Evolutionary conservation across 2,113 vertebrate species (phyloP), one percentile per base, ranked within the genome.

Genomic region (Thalassoma bifasciatum): DNA sequence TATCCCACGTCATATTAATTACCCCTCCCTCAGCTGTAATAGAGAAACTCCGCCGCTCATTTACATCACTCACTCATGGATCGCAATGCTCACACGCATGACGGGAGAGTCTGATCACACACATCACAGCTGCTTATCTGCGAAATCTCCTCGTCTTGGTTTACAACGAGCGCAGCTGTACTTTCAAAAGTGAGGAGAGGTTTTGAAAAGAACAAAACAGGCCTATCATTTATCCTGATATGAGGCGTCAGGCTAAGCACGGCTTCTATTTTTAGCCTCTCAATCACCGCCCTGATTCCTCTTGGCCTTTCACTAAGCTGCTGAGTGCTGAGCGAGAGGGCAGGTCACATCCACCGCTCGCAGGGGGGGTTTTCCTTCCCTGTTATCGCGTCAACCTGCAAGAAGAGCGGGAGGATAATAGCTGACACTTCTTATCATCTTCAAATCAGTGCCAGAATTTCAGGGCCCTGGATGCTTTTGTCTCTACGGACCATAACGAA

Each of bases 221-320:
- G 74, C 57, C 54, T 66, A 82, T 86, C 76, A 68, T 64, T 89
- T 67, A 86, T 78, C 72, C 49, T 54, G 57, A 86, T 71, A n/a
- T 66, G 65, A 86, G 78, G 72, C 70, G 75, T 75, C 69, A 66
- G 46, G 60, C 79, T 62, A 66, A 67, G 63, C 46, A 30, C 51
- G 81, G 73, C 44, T 61, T 72, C 89, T 93, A 91, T 92, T 83
- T 88, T 88, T 90, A 91, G 86, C 56, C 2, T 72, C 81, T 77
- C 89, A 89, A 89, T 89, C 89, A 86, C 72, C 77, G 74, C 76
- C 62, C 75, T 82, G 85, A 86, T 85, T 91, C 77, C 80, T 83
- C 80, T 81, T 91, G 88, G 83, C 90, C 90, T 90, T 90, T 91
- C 66, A 76, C 86, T 92, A 89, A 92, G 89, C 86, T 89, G 85